These are phyloP conservation scores for Bettongia penicillata DNA, from an alignment of 2,113 vertebrate species.

Conservation along the genomic window DNA sequence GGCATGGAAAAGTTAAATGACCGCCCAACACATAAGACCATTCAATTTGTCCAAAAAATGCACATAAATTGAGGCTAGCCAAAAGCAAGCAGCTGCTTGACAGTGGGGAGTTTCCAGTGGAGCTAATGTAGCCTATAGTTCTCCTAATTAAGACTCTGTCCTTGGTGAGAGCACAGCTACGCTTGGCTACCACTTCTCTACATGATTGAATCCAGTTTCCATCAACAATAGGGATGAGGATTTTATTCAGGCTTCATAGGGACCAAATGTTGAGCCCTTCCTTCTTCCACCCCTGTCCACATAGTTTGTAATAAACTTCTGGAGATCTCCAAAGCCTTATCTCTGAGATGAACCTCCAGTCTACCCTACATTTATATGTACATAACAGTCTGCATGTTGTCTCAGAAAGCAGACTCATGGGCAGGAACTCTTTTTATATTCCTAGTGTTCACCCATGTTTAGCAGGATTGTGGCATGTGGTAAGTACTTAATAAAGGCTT, in stretches of 20 bases:
- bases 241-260: neutral
- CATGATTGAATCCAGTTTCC: neutral
- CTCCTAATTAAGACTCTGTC: neutral
- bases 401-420: neutral
- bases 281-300: slow-evolving; percentile 2
- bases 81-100: slow-evolving; percentile 39
- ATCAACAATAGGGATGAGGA: slow-evolving; percentile 1
- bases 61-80: neutral
- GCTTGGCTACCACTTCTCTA: neutral
- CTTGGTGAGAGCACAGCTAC: neutral
- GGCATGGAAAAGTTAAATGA: neutral
- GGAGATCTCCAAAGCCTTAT: neutral
- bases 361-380: neutral
- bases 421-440: neutral
- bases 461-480: neutral
- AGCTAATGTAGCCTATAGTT: neutral
- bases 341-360: neutral
- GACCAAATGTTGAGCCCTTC: slow-evolving; percentile 11
- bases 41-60: slow-evolving; percentile 40
- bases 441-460: neutral
- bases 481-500: neutral
- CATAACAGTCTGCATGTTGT: neutral
- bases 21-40: neutral
- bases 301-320: neutral
- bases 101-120: neutral